Evolutionary conservation across 2,113 vertebrate species (phyloP).

Genomic region (Cyanoliseus patagonus): DNA sequence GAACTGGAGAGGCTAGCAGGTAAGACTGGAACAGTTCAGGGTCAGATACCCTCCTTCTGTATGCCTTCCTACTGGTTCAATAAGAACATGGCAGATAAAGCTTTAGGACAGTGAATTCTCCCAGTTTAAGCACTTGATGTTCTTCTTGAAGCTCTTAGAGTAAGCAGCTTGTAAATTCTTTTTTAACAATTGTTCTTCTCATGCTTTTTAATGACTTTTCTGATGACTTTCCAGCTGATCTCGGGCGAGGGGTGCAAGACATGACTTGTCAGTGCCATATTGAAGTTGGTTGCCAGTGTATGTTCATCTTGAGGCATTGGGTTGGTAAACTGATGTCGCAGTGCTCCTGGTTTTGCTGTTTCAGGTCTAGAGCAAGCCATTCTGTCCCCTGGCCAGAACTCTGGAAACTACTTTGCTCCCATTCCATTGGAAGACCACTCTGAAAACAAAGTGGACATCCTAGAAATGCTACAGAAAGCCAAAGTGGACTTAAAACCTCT

Average conservation of each 20-base stretch:
- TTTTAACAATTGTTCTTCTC: neutral
- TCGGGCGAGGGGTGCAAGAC: neutral
- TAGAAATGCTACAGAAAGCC: slow-evolving; percentile 96
- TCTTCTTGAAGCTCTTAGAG: neutral
- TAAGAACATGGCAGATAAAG: neutral
- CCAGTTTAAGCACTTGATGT: neutral
- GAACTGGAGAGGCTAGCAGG: slow-evolving; percentile 95
- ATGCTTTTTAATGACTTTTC: neutral
- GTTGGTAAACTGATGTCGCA: slow-evolving; percentile 62
- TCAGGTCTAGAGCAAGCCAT: slow-evolving; percentile 86
- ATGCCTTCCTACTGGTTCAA: neutral
- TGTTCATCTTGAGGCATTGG: slow-evolving; percentile 36
- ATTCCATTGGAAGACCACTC: slow-evolving; percentile 88
- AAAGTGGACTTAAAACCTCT: slow-evolving; percentile 98
- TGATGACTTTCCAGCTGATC: neutral
- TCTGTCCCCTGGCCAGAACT: slow-evolving; percentile 86
- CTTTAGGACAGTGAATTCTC: neutral
- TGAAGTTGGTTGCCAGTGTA: slow-evolving; percentile 8
- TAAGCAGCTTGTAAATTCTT: neutral
- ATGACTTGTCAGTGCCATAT: neutral
- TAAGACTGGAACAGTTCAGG: slow-evolving; percentile 45
- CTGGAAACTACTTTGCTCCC: slow-evolving; percentile 92
- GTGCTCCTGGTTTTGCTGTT: slow-evolving; percentile 72
- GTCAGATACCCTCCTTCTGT: neutral
- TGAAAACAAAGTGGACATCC: slow-evolving; percentile 96